Evolutionary conservation across 2,888 invertebrate genomes (phyloP), one percentile per base, ranked within the genome.

Genomic region (Platycheirus albimanus): DNA sequence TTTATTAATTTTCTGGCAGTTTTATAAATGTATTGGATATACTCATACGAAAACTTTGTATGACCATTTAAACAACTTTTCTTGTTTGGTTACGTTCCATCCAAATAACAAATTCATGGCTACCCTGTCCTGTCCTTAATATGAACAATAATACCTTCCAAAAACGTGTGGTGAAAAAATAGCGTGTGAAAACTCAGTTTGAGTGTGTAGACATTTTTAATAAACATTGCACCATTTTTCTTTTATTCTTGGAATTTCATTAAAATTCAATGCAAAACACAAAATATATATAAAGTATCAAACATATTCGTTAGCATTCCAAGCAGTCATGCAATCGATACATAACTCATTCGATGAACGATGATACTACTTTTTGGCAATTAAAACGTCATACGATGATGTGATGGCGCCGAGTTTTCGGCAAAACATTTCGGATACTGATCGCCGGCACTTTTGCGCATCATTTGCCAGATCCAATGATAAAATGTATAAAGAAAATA

Each of bases 381-480:
- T 79, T 74, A 79, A 79, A 79, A 67, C 52, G 47, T 79, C 78
- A 74, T 45, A 56, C 28, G 38, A 61, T 61, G 47, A 66, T 13
- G 54, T 47, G 67, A 79, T 74, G 78, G 78, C 78, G 74, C 72
- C 78, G 61, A 52, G 28, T 54, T 72, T 72, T 72, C 64, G 66
- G 52, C 72, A 51, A 61, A 45, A 52, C 13, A 24, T 52, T 43
- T 38, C 36, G 41, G 78, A 78, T 74, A 74, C 61, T 17, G 52
- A 74, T 74, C 72, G 41, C 66, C 78, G 78, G 78, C 61, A 67
- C 66, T 67, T 67, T 71, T 74, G 45, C 36, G 33, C 58, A n/a
- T n/a, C 45, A 28, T 36, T 45, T n/a, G 17, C 19, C 43, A 10
- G 58, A 56, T 69, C 19, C 30, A n/a, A 70, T 70, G 61, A 70